Evolutionary conservation across 1,140 invertebrate genomes (phyloP).

Genomic region (Argopecten irradians): DNA sequence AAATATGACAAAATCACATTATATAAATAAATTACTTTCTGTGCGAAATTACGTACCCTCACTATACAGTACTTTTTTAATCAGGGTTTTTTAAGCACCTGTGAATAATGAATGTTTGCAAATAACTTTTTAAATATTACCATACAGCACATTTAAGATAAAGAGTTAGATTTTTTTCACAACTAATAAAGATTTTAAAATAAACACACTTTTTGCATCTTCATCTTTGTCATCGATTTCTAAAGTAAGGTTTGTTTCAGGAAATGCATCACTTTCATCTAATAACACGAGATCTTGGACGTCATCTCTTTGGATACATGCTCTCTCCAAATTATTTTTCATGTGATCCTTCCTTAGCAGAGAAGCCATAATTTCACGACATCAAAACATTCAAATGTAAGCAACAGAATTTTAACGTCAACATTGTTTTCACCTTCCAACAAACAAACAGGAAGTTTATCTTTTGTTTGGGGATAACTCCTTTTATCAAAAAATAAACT

Average conservation of each 20-base stretch:
- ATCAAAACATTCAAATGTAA: neutral
- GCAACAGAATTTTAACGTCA: neutral
- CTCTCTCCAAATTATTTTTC: conserved; percentile 9
- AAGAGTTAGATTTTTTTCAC: too few relatives aligned
- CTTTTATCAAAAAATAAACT: neutral
- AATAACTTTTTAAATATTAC: too few relatives aligned
- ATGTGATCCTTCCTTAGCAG: neutral
- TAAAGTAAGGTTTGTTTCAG: conserved; percentile 32
- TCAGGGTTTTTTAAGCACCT: neutral
- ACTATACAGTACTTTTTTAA: neutral
- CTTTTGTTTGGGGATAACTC: neutral
- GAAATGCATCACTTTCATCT: conserved; percentile 50
- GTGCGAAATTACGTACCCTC: too few relatives aligned
- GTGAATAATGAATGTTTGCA: too few relatives aligned
- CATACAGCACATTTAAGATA: too few relatives aligned
- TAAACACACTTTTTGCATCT: conserved; percentile 37
- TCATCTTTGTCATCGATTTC: conserved; percentile 43
- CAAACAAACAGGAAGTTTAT: conserved; percentile 22
- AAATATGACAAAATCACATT: conserved; percentile 15
- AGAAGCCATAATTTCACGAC: neutral
- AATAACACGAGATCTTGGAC: conserved; percentile 45
- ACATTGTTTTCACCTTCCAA: neutral
- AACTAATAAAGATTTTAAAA: neutral
- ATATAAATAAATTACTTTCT: neutral
- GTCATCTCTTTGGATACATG: conserved; percentile 29